Evolutionary conservation across 2,113 vertebrate species (phyloP).

Genomic region (Haliaeetus leucogaster): DNA sequence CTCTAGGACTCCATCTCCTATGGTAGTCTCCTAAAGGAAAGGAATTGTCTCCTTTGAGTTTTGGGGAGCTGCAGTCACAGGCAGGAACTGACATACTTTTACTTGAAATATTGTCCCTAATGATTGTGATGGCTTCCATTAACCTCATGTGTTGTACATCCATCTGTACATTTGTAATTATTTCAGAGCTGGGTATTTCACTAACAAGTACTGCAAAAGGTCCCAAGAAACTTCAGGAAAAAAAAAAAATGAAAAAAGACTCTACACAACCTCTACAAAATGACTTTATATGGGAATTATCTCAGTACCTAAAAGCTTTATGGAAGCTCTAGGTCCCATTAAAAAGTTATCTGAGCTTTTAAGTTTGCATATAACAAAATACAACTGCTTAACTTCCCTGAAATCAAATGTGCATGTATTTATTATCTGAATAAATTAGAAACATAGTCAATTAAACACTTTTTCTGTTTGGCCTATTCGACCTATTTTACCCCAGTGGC

Average conservation of each 20-base stretch:
- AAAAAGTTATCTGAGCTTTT: background rate
- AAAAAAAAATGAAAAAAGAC: background rate
- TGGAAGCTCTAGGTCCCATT: background rate
- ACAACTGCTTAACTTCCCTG: background rate
- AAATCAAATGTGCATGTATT: background rate
- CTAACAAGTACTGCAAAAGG: background rate
- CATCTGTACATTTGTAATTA: background rate
- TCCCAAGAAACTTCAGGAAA: background rate
- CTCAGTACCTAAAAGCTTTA: background rate
- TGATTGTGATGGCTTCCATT: background rate
- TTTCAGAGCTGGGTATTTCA: background rate
- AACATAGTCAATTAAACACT: background rate
- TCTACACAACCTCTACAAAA: background rate
- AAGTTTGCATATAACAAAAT: background rate
- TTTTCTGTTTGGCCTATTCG: background rate
- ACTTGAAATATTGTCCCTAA: background rate
- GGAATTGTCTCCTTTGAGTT: background rate
- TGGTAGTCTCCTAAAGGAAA: background rate
- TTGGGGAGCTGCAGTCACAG: fast-evolving
- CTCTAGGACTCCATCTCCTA: background rate
- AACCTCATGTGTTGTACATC: background rate
- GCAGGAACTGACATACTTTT: background rate
- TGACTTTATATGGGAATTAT: background rate
- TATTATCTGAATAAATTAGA: background rate
- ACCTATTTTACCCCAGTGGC: background rate